These are phyloP conservation scores for Halcyon chelicuti DNA, from an alignment of 2,797 vertebrate genomes.

Conservation along the genomic window DNA sequence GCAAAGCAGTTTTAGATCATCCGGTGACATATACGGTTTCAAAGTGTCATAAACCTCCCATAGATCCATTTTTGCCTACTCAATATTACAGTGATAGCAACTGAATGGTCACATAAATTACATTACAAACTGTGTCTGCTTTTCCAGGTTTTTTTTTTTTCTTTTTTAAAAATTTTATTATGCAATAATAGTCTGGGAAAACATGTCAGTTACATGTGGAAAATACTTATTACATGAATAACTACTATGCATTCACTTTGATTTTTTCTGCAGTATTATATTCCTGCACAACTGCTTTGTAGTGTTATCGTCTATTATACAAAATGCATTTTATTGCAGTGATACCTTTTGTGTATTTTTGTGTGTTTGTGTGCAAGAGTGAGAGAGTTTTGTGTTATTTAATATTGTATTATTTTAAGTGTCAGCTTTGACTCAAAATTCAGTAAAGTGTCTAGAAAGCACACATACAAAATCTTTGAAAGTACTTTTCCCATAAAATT, in stretches of 20 bases:
- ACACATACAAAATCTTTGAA: background rate
- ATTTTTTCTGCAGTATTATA: background rate
- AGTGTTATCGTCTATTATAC: background rate
- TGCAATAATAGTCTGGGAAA: background rate
- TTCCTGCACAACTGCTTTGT: background rate
- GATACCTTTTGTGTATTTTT: background rate
- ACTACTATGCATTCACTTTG: background rate
- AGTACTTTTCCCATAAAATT: background rate
- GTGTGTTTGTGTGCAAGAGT: background rate
- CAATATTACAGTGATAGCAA: conserved; percentile 32
- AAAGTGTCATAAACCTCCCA: conserved; percentile 45
- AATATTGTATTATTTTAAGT: background rate
- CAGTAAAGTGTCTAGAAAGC: background rate
- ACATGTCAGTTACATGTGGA: background rate
- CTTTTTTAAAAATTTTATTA: background rate
- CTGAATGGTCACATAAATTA: conserved; percentile 51
- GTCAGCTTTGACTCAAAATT: background rate
- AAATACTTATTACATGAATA: background rate
- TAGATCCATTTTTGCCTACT: conserved; percentile 40
- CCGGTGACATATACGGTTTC: background rate
- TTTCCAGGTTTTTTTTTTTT: background rate
- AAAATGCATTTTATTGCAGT: background rate
- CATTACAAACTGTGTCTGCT: background rate
- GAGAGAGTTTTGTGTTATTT: background rate
- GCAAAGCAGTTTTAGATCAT: conserved; percentile 54